Evolutionary conservation across 1,140 invertebrate species (phyloP).

Genomic region (Drosophila equinoxialis): DNA sequence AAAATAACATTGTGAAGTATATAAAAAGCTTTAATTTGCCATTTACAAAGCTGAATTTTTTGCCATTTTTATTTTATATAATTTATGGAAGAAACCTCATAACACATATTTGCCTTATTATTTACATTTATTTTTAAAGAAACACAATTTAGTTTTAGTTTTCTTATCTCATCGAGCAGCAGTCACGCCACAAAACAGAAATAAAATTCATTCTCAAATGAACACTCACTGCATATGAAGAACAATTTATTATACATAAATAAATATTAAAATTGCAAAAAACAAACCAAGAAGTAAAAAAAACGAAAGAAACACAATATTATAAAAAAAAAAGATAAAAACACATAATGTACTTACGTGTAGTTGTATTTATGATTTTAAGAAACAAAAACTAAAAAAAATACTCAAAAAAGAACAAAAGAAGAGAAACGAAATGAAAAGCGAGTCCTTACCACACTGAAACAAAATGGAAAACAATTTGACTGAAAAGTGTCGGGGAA

Average conservation of each 20-base stretch:
- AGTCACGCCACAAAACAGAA: slow-evolving; percentile 54
- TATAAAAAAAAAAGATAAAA: slow-evolving; percentile 22
- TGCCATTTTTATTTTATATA: slow-evolving; percentile 63
- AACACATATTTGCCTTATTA: slow-evolving; percentile 73
- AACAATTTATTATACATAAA: slow-evolving; percentile 39
- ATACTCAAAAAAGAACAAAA: slow-evolving; percentile 61
- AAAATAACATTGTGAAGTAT: slow-evolving; percentile 48
- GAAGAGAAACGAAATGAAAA: slow-evolving; percentile 46
- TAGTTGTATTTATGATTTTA: slow-evolving; percentile 78
- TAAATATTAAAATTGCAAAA: slow-evolving; percentile 28
- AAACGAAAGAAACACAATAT: slow-evolving; percentile 9
- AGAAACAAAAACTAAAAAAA: slow-evolving; percentile 47
- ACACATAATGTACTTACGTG: slow-evolving; percentile 53
- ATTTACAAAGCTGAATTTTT: slow-evolving; percentile 72
- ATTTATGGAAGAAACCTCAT: slow-evolving; percentile 53
- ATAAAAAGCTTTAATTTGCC: slow-evolving; percentile 82
- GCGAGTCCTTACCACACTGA: slow-evolving; percentile 73
- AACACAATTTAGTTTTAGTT: slow-evolving; percentile 64
- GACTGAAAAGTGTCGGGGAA: slow-evolving; percentile 77
- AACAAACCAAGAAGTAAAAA: slow-evolving; percentile 27
- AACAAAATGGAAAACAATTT: slow-evolving; percentile 64
- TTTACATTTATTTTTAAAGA: slow-evolving; percentile 66
- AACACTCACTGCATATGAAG: slow-evolving; percentile 35
- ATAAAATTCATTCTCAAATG: slow-evolving; percentile 33
- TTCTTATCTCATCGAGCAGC: slow-evolving; percentile 44